Percentiles rank a stretch among this genome's conserved stretches.
Conservation (phyloP, 2,888 invertebrate genomes). For the Mimachlamys varia region DNA sequence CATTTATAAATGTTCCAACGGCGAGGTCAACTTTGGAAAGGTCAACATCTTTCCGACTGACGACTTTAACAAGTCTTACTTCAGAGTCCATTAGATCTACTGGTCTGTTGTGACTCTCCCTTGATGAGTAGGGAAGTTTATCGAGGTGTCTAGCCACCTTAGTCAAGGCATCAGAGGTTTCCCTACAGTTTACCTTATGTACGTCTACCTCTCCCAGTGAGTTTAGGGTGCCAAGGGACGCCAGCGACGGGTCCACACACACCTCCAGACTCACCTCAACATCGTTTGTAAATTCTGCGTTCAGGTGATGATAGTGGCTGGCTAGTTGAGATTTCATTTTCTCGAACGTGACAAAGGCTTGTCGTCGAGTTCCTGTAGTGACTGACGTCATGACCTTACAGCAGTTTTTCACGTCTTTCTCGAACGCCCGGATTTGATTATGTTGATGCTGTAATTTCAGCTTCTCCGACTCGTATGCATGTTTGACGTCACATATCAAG, state of each 20-base stretch:
- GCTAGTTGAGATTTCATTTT: background rate
- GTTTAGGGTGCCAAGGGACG: background rate
- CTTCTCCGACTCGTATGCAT: background rate
- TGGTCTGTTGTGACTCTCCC: background rate
- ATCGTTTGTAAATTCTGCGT: background rate
- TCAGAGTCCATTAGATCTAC: background rate
- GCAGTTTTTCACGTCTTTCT: background rate
- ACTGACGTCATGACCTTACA: constrained; percentile 13
- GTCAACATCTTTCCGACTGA: background rate
- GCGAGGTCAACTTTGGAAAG: too few relatives aligned
- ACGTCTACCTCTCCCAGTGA: background rate
- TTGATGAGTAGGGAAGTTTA: background rate
- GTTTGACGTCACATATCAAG: background rate
- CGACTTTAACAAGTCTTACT: background rate
- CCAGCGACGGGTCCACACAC: background rate
- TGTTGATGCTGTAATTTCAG: background rate
- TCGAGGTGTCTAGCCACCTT: background rate
- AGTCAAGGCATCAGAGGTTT: background rate
- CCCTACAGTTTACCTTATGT: background rate
- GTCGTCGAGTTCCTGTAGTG: background rate
- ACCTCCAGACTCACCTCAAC: background rate
- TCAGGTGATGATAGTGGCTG: background rate
- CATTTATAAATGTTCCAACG: too few relatives aligned
- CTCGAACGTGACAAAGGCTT: background rate
- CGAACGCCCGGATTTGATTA: background rate